Evolutionary conservation across 2,797 vertebrate species (phyloP).

Genomic region (Neosalanx taihuensis): DNA sequence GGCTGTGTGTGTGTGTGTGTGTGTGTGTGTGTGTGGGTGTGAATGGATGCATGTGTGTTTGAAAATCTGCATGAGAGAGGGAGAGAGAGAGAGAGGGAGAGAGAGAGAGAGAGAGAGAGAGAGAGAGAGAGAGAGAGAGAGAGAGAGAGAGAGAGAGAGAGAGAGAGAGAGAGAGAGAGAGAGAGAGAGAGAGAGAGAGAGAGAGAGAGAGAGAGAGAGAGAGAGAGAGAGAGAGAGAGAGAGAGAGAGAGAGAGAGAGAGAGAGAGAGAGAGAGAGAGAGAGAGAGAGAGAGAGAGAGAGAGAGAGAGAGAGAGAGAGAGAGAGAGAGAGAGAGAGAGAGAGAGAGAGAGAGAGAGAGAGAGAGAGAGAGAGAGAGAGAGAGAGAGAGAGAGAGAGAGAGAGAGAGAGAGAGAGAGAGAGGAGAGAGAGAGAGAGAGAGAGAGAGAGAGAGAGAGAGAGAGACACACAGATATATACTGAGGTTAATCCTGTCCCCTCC

Average conservation of each 20-base stretch:
- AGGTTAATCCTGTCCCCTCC: too few relatives aligned
- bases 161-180: not conserved
- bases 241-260: not conserved
- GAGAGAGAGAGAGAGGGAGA: not conserved
- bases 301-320: constrained; percentile 4
- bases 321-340: not conserved
- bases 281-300: not conserved
- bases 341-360: not conserved
- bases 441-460: not conserved
- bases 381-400: not conserved
- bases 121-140: not conserved
- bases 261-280: not conserved
- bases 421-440: not conserved
- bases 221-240: not conserved
- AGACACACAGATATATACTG: too few relatives aligned
- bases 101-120: not conserved
- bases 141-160: not conserved
- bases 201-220: constrained; percentile 4
- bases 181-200: not conserved
- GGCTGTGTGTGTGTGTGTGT: too few relatives aligned
- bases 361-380: not conserved
- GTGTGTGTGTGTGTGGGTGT: too few relatives aligned
- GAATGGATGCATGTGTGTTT: too few relatives aligned
- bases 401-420: not conserved
- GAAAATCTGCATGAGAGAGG: not conserved